Conservation (phyloP, 2,888 invertebrate genomes). For the Fabriciana adippe region DNA sequence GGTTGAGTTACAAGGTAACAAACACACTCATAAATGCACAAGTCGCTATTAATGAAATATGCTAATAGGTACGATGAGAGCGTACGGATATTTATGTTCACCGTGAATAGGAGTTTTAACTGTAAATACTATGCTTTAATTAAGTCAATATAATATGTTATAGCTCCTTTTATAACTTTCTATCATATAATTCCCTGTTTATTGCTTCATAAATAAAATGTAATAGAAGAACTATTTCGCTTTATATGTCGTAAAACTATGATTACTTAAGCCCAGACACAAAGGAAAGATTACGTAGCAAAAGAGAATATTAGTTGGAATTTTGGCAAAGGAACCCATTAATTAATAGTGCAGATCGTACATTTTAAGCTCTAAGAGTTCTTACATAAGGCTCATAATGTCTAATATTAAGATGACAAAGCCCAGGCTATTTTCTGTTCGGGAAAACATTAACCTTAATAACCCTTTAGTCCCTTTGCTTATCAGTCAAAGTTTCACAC, state of each 20-base stretch:
- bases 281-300: conserved; percentile 30
- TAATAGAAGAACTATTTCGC: conserved; percentile 7
- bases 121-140: no score
- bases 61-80: no score
- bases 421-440: conserved; percentile 49
- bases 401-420: conserved; percentile 48
- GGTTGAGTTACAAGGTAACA: no score
- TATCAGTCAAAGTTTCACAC: conserved; percentile 37
- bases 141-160: no score
- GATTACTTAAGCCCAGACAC: conserved; percentile 25
- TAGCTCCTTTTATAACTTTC: no score
- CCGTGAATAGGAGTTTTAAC: no score
- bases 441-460: conserved; percentile 51
- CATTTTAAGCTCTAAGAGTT: conserved; percentile 17
- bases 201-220: background rate
- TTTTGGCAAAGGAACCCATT: conserved; percentile 26
- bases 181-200: background rate
- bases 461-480: conserved; percentile 44
- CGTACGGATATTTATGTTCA: no score
- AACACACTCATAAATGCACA: no score
- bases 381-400: conserved; percentile 13
- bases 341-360: conserved; percentile 22
- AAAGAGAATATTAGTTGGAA: conserved; percentile 25
- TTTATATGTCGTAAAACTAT: conserved; percentile 20
- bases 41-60: no score